Evolutionary conservation across 2,888 invertebrate species (phyloP), one percentile per base, ranked within the genome.

Genomic region (Heliconius aoede): DNA sequence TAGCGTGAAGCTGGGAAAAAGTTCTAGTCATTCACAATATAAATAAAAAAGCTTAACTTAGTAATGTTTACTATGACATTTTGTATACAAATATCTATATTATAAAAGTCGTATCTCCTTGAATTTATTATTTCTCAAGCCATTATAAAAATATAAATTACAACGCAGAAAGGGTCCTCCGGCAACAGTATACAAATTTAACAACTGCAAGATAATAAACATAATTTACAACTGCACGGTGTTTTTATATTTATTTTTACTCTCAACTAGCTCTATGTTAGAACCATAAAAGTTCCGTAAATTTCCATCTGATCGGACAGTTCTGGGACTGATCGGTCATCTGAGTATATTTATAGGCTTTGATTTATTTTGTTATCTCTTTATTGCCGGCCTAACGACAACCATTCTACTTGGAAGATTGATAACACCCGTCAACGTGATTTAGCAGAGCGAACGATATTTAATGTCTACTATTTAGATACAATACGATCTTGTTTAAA

Each of bases 311-410:
- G 82, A 88, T 85, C 85, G 86, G 90, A 89, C 90, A 88, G 88
- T 90, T 90, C 90, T 90, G 86, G 91, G 88, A 89, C 92, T 90
- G 92, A 93, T 93, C 90, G 90, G 88, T 93, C 92, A 91, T 93
- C 90, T 89, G 85, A 86, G 85, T 85, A 88, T 93, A 93, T 93
- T 94, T 93, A 94, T 92, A 89, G 91, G 89, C 84, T 93, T 93
- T 94, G 94, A 94, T 94, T 94, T 94, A 94, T 94, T 93, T 93
- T 92, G 91, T 93, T 94, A 93, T 92, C 92, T 91, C 92, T 94
- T 94, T 94, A 94, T 93, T 92, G 92, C 92, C 85, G 81, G 87
- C 84, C 91, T 93, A 94, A 93, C 93, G 94, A 94, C 94, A 94
- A 89, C 90, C 92, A 90, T 93, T 93, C 93, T 93, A 87, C 89